Percentiles rank a stretch among this genome's conserved stretches.
These are phyloP conservation scores for Eupithecia insigniata DNA, from an alignment of 2,888 invertebrate species.

Conservation along the genomic window DNA sequence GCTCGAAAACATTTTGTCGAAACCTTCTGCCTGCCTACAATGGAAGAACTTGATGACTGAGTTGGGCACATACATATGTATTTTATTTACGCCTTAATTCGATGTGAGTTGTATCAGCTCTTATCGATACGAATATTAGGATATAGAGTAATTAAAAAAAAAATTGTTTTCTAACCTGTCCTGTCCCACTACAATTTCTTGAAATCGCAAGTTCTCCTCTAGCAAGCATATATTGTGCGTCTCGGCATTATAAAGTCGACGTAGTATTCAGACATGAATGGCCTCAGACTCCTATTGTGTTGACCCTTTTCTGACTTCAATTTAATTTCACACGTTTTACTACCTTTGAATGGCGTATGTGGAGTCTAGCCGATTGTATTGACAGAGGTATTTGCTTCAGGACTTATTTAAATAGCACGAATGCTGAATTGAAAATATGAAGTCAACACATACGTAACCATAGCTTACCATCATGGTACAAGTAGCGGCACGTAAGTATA, in stretches of 20 bases:
- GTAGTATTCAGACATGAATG: constrained; percentile 65
- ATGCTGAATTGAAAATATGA: not conserved
- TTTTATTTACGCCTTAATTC: too few relatives aligned
- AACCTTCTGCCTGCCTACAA: not conserved
- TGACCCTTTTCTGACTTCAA: constrained; percentile 69
- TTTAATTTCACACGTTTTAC: constrained; percentile 70
- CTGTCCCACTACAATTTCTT: not conserved
- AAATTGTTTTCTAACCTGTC: too few relatives aligned
- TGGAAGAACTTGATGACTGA: not conserved
- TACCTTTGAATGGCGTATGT: constrained; percentile 55
- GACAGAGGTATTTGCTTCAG: constrained; percentile 9
- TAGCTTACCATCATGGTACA: not conserved
- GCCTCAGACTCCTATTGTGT: constrained; percentile 66
- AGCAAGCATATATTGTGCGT: constrained; percentile 65
- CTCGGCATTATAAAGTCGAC: constrained; percentile 65
- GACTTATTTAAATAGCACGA: constrained; percentile 2
- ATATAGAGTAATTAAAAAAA: too few relatives aligned
- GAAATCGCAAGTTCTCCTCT: not conserved
- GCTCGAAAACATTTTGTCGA: not conserved
- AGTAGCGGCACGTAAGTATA: too few relatives aligned
- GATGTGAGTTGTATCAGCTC: too few relatives aligned
- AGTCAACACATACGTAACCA: not conserved
- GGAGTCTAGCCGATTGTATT: constrained; percentile 40
- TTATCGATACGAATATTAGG: too few relatives aligned
- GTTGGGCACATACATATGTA: too few relatives aligned